Percentiles rank a stretch among this genome's conserved stretches.
Evolutionary conservation across 2,888 invertebrate genomes (phyloP).

Genomic region (Lasius fuliginosus): DNA sequence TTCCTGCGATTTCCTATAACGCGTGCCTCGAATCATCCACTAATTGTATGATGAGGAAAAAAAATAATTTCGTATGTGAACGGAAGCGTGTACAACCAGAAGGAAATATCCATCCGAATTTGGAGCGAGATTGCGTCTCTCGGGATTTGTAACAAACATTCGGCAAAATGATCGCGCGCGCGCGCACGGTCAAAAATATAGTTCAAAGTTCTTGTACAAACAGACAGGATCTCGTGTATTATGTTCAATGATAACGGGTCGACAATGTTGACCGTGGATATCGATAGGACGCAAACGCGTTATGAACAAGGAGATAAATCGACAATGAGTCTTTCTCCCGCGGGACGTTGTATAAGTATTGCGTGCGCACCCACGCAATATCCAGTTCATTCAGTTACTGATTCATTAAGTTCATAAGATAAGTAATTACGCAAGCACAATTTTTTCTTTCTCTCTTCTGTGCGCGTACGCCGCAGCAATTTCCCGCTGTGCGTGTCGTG

Average conservation of each 20-base stretch:
- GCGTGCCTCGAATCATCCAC: background rate
- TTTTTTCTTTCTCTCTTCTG: slow-evolving; percentile 31
- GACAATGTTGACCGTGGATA: slow-evolving; percentile 61
- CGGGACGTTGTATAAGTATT: slow-evolving; percentile 49
- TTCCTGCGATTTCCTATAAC: background rate
- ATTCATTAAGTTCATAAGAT: slow-evolving; percentile 77
- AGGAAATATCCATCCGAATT: background rate
- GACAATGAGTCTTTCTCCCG: slow-evolving; percentile 54
- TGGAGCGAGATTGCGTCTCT: slow-evolving; percentile 1
- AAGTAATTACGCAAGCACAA: slow-evolving; percentile 67
- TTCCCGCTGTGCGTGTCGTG: background rate
- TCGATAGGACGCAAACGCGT: slow-evolving; percentile 73
- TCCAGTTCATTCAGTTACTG: slow-evolving; percentile 81
- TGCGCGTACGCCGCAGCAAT: background rate
- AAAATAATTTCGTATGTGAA: slow-evolving; percentile 2
- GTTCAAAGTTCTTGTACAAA: slow-evolving; percentile 70
- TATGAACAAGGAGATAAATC: slow-evolving; percentile 69
- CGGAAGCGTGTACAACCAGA: background rate
- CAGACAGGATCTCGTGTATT: slow-evolving; percentile 60
- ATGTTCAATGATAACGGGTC: slow-evolving; percentile 71
- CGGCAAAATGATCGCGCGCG: slow-evolving; percentile 52
- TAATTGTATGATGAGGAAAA: background rate
- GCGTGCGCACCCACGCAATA: slow-evolving; percentile 73
- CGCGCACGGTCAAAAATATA: slow-evolving; percentile 14
- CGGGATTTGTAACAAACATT: slow-evolving; percentile 4